Evolutionary conservation across 2,113 vertebrate species (phyloP), one percentile per base, ranked within the genome.

Genomic region (Zapus hudsonius): DNA sequence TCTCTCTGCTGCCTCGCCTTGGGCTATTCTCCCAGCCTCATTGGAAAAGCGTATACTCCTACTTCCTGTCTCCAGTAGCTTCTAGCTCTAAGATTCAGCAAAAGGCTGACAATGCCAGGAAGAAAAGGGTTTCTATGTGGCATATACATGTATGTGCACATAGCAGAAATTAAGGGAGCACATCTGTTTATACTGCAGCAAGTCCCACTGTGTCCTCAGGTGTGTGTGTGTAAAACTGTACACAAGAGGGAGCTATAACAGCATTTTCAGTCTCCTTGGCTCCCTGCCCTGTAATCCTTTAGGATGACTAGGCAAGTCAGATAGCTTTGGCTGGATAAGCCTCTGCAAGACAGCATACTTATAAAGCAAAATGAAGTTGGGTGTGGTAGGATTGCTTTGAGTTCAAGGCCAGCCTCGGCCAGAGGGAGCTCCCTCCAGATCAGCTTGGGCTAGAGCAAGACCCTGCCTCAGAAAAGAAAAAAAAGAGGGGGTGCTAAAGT

Each of bases 211-310:
- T 94, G 90, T 94, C 89, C 86, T 44, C 57, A 20, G 36, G 25
- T 79, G 67, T 76, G 57, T 76, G 57, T 95, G 73, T 84, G 64
- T 93, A 83, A 67, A 78, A 89, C 66, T 76, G 36, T 90, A 83
- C 23, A 64, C 83, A 40, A 89, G 87, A 73, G 84, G 94, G 89
- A 87, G 91, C 92, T 84, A 59, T 91, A 85, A 91, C 91, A 94
- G 84, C 91, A 96, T 92, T 96, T 95, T 96, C 9, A 70, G 70
- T 93, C 90, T 93, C 93, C 95, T 95, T 73, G 64, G 80, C 75
- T 57, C 40, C 72, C 72, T 82, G 80, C 40, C 96, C 83, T 86
- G 85, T 72, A 78, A 89, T 83, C 84, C 92, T 94, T 93, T 0
- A 33, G 82, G 84, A 67, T 76, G 84, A 90, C 36, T 67, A 82